These are phyloP conservation scores for Scophthalmus maximus DNA, from an alignment of 2,113 vertebrate genomes.

Conservation along the genomic window DNA sequence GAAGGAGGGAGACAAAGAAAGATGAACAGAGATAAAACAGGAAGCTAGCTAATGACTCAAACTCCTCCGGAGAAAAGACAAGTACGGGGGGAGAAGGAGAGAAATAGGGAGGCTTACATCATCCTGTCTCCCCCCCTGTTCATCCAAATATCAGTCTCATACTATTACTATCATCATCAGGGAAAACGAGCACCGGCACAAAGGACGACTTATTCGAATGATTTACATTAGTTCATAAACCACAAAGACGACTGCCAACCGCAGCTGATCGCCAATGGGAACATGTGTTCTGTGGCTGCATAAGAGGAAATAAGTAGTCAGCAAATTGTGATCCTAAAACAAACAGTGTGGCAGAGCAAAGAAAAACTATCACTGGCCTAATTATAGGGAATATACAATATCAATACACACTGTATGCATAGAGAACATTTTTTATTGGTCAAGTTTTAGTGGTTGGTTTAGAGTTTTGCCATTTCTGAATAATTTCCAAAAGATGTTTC, in stretches of 20 bases:
- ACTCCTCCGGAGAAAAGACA: constrained; percentile 50
- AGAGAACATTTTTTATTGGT: no score
- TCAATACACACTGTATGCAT: no score
- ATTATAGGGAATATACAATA: no score
- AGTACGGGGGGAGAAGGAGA: constrained; percentile 3
- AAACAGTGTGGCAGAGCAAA: not conserved
- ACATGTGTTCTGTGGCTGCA: not conserved
- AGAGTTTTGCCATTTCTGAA: no score
- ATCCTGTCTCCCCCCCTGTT: not conserved
- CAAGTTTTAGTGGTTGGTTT: no score
- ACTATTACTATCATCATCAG: not conserved
- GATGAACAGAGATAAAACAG: constrained; percentile 62
- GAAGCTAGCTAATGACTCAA: constrained; percentile 68
- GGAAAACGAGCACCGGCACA: not conserved
- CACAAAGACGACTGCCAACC: constrained; percentile 4
- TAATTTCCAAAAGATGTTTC: no score
- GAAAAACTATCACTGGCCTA: no score
- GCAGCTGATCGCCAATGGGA: constrained; percentile 2
- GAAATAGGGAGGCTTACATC: constrained; percentile 34
- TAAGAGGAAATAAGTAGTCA: not conserved
- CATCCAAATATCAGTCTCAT: constrained; percentile 18
- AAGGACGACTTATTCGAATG: constrained; percentile 13
- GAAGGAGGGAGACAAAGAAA: constrained; percentile 52
- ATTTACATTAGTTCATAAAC: constrained; percentile 3
- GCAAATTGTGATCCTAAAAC: not conserved